phyloP scores from a whole-genome alignment of 2,888 invertebrate genomes.

The Eutolmus rufibarbis region DNA sequence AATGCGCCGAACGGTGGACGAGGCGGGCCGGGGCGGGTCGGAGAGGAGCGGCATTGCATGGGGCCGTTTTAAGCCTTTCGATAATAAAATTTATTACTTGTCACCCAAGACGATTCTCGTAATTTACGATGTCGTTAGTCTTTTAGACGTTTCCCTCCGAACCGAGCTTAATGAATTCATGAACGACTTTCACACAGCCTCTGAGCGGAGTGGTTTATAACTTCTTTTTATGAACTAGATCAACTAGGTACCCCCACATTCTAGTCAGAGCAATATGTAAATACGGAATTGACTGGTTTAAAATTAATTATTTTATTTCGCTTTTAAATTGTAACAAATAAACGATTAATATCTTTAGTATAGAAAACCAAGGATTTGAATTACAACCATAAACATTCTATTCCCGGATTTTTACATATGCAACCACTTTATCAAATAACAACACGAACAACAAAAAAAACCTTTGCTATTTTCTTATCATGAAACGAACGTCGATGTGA shows the following conservation, averaged over 20 bases:
- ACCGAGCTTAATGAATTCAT: background rate
- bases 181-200: background rate
- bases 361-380: too few relatives aligned
- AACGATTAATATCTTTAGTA: background rate
- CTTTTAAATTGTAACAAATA: background rate
- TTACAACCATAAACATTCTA: too few relatives aligned
- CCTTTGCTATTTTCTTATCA: too few relatives aligned
- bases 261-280: background rate
- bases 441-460: too few relatives aligned
- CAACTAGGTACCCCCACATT: background rate
- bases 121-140: conserved; percentile 27
- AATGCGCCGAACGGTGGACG: background rate
- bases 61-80: background rate
- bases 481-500: too few relatives aligned
- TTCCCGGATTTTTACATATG: too few relatives aligned
- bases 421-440: too few relatives aligned
- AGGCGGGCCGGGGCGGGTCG: background rate
- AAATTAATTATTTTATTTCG: background rate
- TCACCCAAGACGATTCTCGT: conserved; percentile 16
- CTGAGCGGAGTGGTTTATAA: background rate
- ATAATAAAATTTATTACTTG: conserved; percentile 23
- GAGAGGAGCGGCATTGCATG: background rate
- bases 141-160: background rate
- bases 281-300: background rate
- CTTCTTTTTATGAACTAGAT: background rate